Conservation (phyloP, 2,888 invertebrate genomes). For the Lucinisca nassula region DNA sequence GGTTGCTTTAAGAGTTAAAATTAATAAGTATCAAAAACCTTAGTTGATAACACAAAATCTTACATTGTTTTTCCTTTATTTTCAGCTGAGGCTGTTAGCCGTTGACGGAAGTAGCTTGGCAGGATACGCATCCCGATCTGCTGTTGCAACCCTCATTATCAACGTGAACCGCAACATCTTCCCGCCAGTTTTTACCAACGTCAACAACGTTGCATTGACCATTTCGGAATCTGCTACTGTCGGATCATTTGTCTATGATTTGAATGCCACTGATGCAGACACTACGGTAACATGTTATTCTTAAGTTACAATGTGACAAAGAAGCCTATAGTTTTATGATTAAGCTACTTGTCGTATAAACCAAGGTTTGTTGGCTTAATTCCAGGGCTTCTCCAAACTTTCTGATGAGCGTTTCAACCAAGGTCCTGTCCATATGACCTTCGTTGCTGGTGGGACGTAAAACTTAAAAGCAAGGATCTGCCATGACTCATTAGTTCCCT, state of each 20-base stretch:
- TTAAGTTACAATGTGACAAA: too few relatives aligned
- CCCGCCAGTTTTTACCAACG: constrained; percentile 71
- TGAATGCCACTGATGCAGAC: constrained; percentile 82
- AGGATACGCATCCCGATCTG: constrained; percentile 60
- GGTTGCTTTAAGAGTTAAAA: too few relatives aligned
- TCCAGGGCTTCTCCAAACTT: too few relatives aligned
- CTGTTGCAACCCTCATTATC: constrained; percentile 73
- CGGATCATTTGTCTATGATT: constrained; percentile 74
- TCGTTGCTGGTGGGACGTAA: too few relatives aligned
- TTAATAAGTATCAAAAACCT: too few relatives aligned
- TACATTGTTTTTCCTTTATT: neutral
- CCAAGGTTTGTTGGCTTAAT: too few relatives aligned
- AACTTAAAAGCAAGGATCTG: too few relatives aligned
- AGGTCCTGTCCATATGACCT: too few relatives aligned
- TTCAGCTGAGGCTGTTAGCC: constrained; percentile 79
- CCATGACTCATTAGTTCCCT: too few relatives aligned
- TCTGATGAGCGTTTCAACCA: too few relatives aligned
- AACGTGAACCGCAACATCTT: constrained; percentile 76
- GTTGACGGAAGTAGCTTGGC: constrained; percentile 70
- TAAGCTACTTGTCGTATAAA: too few relatives aligned
- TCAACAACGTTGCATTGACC: constrained; percentile 44
- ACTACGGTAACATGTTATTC: constrained; percentile 71
- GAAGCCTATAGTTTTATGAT: too few relatives aligned
- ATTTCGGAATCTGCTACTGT: constrained; percentile 77
- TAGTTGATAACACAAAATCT: neutral